Conservation (phyloP, 2,888 invertebrate species). For the Leucophora obtusa region DNA sequence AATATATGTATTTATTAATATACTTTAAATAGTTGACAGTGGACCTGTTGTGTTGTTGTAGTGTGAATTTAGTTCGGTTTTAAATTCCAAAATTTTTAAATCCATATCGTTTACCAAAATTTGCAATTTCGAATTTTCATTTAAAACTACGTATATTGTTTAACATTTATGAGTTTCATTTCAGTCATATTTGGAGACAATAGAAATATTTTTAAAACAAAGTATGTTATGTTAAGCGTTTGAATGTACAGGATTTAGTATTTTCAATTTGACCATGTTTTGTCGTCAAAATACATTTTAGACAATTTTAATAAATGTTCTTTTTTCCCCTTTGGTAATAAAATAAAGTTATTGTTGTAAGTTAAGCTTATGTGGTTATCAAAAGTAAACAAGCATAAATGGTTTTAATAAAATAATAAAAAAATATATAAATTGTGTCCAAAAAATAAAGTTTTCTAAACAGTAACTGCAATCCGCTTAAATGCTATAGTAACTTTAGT, state of each 20-base stretch:
- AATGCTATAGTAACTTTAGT: constrained; percentile 57
- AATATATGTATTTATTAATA: too few relatives aligned
- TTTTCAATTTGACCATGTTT: constrained; percentile 66
- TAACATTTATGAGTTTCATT: background rate
- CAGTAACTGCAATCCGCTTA: constrained; percentile 60
- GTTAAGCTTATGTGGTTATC: constrained; percentile 62
- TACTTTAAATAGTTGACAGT: too few relatives aligned
- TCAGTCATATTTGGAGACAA: background rate
- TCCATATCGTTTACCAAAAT: too few relatives aligned
- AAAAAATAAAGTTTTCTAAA: constrained; percentile 32
- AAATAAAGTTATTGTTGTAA: constrained; percentile 61
- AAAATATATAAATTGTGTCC: constrained; percentile 15
- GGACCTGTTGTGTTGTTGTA: too few relatives aligned
- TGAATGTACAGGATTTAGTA: constrained; percentile 63
- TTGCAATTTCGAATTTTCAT: too few relatives aligned
- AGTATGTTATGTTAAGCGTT: background rate
- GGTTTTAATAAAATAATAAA: constrained; percentile 13
- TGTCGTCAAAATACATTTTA: constrained; percentile 25
- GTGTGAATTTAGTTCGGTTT: too few relatives aligned
- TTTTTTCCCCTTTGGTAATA: constrained; percentile 20
- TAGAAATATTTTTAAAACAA: background rate
- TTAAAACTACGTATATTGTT: background rate
- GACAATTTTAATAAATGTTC: constrained; percentile 42
- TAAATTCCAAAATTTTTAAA: too few relatives aligned
- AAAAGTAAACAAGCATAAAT: constrained; percentile 49